These are phyloP conservation scores for Caenorhabditis auriculariae DNA, from an alignment of 2,888 invertebrate genomes.

Conservation along the genomic window DNA sequence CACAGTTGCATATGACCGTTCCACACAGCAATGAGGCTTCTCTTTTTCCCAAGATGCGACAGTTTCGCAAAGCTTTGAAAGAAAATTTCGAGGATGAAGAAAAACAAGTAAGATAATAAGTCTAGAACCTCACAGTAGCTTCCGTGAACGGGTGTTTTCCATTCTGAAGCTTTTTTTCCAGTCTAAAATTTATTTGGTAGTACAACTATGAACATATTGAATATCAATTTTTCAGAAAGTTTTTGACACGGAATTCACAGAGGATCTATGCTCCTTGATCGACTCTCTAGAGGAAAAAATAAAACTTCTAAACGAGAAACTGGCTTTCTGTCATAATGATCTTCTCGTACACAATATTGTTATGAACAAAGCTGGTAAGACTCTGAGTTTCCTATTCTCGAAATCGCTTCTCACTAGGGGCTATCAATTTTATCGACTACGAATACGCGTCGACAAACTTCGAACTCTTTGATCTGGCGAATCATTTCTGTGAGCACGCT, in stretches of 20 bases:
- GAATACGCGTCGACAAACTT: slow-evolving; percentile 93
- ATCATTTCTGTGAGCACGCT: slow-evolving; percentile 95
- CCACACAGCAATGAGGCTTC: slow-evolving; percentile 20
- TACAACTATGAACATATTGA: not conserved
- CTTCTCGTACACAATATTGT: slow-evolving; percentile 90
- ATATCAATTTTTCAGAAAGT: slow-evolving; percentile 17
- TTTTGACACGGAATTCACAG: slow-evolving; percentile 20
- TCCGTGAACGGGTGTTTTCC: not conserved
- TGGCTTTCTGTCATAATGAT: slow-evolving; percentile 97
- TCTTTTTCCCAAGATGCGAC: slow-evolving; percentile 20
- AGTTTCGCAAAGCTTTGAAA: slow-evolving; percentile 20
- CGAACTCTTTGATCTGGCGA: slow-evolving; percentile 92
- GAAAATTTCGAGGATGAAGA: slow-evolving; percentile 8
- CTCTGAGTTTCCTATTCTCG: not conserved
- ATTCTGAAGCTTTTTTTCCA: no score
- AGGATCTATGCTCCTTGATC: slow-evolving; percentile 6
- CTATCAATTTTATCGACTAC: slow-evolving; percentile 90
- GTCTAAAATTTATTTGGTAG: no score
- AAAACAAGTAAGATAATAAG: slow-evolving; percentile 21
- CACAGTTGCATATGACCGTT: slow-evolving; percentile 49
- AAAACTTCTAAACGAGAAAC: slow-evolving; percentile 15
- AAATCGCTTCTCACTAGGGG: no score
- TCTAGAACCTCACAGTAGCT: not conserved
- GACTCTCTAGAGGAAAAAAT: slow-evolving; percentile 17
- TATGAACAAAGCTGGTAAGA: slow-evolving; percentile 72